Conservation (phyloP, 2,113 vertebrate genomes). For the Mastomys coucha region DNA sequence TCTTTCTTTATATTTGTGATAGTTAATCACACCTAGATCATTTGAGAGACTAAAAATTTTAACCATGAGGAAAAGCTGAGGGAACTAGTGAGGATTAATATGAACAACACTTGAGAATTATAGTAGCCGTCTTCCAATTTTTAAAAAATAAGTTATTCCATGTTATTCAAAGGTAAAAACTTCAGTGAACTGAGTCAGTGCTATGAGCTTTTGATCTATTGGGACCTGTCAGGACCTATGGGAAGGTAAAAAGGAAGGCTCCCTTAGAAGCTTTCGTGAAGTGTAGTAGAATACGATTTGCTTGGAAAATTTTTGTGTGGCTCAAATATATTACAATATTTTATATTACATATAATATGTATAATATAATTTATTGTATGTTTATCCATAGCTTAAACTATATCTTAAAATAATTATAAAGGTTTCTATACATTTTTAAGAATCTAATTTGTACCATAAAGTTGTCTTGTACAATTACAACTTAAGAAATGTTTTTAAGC, state of each 20-base stretch:
- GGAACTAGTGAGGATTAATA: background rate
- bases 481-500: conserved; percentile 55
- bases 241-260: conserved; percentile 22
- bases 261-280: background rate
- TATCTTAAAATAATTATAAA: conserved; percentile 36
- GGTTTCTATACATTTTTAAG: conserved; percentile 20
- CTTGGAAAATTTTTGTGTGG: conserved; percentile 24
- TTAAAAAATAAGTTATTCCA: conserved; percentile 1
- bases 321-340: background rate
- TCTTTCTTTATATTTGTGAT: background rate
- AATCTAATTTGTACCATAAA: background rate
- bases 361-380: background rate
- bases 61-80: conserved; percentile 34
- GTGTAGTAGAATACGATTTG: background rate
- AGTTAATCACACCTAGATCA: background rate
- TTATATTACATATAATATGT: background rate
- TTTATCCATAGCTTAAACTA: conserved; percentile 54
- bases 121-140: background rate
- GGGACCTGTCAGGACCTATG: background rate
- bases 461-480: background rate
- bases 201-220: background rate
- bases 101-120: background rate
- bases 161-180: conserved; percentile 48
- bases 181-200: conserved; percentile 14
- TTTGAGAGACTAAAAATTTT: background rate